Evolutionary conservation across 2,888 invertebrate genomes (phyloP), one percentile per base, ranked within the genome.

Genomic region (Plagodis pulveraria): DNA sequence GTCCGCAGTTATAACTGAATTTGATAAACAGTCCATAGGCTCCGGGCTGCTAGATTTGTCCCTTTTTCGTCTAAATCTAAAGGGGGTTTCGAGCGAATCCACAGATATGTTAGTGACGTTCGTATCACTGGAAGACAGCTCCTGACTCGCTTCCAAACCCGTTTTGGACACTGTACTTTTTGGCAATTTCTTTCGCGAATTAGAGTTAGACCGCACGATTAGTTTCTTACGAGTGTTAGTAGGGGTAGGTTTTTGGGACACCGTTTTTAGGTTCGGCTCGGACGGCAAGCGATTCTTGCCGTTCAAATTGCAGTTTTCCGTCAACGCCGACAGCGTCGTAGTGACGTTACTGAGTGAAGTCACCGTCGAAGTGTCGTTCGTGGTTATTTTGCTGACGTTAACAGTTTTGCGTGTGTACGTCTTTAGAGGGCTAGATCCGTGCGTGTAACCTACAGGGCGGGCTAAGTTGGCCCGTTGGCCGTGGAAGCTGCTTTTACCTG

Each of bases 51-150:
- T 80, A 0, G 92, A 91, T 41, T 91, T 92, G 60, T 91, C 91
- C 56, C 92, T 69, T 84, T 92, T 91, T 66, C 92, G 83, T 10
- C 92, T 70, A 59, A 93, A 93, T 36, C 93, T 73, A 64, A 87
- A 91, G 0, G 91, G 92, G 0, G 89, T 78, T 44, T 93, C 93
- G 0, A 93, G 73, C 0, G 93, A 91, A 52, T 93, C 93, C 0
- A 89, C 83, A 0, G 93, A 91, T 65, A 93, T 87, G 69, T 92
- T 92, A 0, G 93, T 93, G 6, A 91, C 84, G 53, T 92, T 93
- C 0, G 93, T 93, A 60, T 93, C 93, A 61, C 92, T 92, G 38
- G 93, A 93, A 45, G 93, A 93, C 61, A 93, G 67, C 35, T 93
- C 93, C 56, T 91, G 91, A 1, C 83, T 81, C 1, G 84, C 76